Base-by-base conservation (phyloP, 2,797 vertebrate species). In the Myotis daubentonii region DNA sequence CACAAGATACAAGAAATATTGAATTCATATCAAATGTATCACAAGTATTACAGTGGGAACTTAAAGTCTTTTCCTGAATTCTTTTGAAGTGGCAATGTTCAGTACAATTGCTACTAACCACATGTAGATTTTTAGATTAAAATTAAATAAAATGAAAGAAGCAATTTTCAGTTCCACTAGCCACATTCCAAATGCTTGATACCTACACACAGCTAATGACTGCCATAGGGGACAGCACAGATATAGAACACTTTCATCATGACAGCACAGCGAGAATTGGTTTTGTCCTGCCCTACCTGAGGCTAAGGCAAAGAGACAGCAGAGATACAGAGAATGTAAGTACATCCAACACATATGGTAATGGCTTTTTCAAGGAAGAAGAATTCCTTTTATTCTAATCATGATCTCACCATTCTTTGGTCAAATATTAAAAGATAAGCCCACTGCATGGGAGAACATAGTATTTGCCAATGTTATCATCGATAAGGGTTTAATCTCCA, bases 1-100 rank as follows among this genome's bases (percentile, higher is more conserved):
- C 75, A 92, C 51, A 66, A 75, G 51, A 94, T 83, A 83, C 33
- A 79, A 82, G 79, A 92, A 82, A 93, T 86, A 94, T 53, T 30
- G 93, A 90, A 30, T 66, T 88, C 49, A 90, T 86, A 75, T 92
- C 74, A 92, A 79, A 82, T 71, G 47, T 71, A 87, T 92, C 66
- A 95, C 71, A 88, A 76, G 36, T 76, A 75, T 79, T 93, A 47
- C 41, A 60, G 6, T 30, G 47, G 19, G 49, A 94, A 83, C 44
- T 82, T 51, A 71, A 86, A 79, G 8, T 49, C 25, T 68, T 83
- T 53, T 51, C n/a, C 44, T 5, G 13, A 90, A 75, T 47, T 16
- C 25, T 12, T 78, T 13, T 62, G 49, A 60, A 47, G 22, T 30
- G 30, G 4, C 62, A 28, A 23, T 83, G 15, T 60, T 55, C 7